Conservation (phyloP, 2,888 invertebrate species). For the Caenorhabditis sulstoni region DNA sequence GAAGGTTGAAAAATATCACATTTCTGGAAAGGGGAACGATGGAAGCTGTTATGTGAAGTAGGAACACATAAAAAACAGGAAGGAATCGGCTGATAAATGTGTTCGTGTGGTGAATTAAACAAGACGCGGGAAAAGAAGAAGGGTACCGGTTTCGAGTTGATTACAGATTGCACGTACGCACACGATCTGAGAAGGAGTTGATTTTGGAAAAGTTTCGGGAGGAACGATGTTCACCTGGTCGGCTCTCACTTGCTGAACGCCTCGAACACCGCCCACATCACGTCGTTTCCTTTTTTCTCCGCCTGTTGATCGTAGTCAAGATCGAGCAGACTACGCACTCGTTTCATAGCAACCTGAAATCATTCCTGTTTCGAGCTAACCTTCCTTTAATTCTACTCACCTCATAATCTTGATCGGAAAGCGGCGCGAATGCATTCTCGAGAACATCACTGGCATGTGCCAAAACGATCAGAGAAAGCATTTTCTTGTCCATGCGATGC, state of each 20-base stretch:
- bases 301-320: constrained; percentile 97
- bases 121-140: constrained; percentile 34
- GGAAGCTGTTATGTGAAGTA: neutral
- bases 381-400: constrained; percentile 24
- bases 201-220: neutral
- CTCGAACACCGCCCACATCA: constrained; percentile 99
- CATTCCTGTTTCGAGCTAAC: neutral
- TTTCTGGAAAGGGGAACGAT: neutral
- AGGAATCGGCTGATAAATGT: constrained; percentile 3
- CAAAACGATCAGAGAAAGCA: constrained; percentile 92
- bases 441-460: constrained; percentile 98
- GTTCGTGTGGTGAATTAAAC: neutral
- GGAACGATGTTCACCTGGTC: constrained; percentile 7
- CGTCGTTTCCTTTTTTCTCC: constrained; percentile 87
- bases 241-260: constrained; percentile 93
- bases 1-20: constrained; percentile 36
- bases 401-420: constrained; percentile 83
- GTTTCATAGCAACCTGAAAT: constrained; percentile 89
- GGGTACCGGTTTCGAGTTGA: constrained; percentile 57
- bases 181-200: constrained; percentile 13
- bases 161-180: constrained; percentile 55
- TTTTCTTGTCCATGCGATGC: constrained; percentile 95
- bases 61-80: constrained; percentile 11
- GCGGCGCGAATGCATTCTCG: constrained; percentile 98
- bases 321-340: constrained; percentile 95